Conservation (phyloP, 2,797 vertebrate genomes). For the Rousettus madagascariensis region DNA sequence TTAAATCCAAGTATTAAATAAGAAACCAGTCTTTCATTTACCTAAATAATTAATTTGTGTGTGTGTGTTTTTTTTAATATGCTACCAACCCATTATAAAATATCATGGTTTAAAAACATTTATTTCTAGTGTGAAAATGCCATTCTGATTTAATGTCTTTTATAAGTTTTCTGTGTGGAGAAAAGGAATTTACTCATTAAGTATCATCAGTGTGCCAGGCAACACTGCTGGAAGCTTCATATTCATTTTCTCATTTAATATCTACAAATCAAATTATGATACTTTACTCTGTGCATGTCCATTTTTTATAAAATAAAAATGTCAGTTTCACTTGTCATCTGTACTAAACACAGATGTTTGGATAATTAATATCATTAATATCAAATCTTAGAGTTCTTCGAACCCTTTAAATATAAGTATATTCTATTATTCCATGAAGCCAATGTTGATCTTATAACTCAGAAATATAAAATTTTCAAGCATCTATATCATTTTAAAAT, state of each 20-base stretch:
- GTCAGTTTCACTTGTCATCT: background rate
- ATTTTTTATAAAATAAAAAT: slow-evolving; percentile 4
- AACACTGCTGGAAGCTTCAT: background rate
- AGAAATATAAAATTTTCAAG: slow-evolving; percentile 27
- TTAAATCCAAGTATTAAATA: background rate
- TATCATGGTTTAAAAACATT: background rate
- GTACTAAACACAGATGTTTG: background rate
- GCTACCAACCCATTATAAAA: background rate
- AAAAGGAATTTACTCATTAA: background rate
- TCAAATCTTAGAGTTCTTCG: background rate
- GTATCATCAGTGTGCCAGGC: background rate
- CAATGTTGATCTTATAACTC: background rate
- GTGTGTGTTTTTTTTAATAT: background rate
- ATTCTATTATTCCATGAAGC: background rate
- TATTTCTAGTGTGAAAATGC: background rate
- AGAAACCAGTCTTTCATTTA: background rate
- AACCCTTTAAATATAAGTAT: background rate
- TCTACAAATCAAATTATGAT: background rate
- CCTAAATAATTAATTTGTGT: slow-evolving; percentile 28
- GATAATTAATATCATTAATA: background rate
- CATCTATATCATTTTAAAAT: background rate
- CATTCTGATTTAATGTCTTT: background rate
- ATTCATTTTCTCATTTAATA: background rate
- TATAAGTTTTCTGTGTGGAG: background rate
- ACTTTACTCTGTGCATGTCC: background rate